Evolutionary conservation across 1,140 invertebrate species (phyloP).

Genomic region (Neuroterus valhalla): DNA sequence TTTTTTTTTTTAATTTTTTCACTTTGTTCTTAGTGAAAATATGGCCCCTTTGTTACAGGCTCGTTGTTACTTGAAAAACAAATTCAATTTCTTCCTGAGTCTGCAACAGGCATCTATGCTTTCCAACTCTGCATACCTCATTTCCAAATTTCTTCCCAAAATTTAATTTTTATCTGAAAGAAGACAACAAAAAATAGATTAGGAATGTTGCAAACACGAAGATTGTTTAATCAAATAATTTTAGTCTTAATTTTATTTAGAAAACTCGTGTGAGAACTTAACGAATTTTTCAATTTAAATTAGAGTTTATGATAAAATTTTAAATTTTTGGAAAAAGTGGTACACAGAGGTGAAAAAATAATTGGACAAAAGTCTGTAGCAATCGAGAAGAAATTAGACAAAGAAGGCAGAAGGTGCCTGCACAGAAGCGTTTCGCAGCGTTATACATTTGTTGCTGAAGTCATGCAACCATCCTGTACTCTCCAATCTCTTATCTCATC

Average conservation of each 20-base stretch:
- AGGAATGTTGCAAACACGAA: no score
- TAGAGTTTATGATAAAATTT: not conserved
- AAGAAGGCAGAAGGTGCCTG: no score
- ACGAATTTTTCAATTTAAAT: not conserved
- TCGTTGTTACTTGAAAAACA: conserved; percentile 61
- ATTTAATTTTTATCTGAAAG: no score
- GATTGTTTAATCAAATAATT: no score
- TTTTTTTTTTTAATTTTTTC: no score
- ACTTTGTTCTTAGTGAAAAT: conserved; percentile 67
- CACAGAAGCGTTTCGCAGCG: no score
- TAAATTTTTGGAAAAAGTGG: not conserved
- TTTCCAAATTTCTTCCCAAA: not conserved
- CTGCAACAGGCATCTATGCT: conserved; percentile 66
- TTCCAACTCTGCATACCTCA: conserved; percentile 23
- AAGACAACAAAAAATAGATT: no score
- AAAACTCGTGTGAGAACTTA: no score
- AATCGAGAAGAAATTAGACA: not conserved
- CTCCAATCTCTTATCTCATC: no score
- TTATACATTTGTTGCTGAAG: no score
- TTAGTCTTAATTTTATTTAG: no score
- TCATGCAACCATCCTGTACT: no score
- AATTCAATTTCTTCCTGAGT: conserved; percentile 63
- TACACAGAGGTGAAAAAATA: conserved; percentile 49
- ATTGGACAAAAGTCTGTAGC: conserved; percentile 32
- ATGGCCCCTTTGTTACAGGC: conserved; percentile 72